Conservation (phyloP, 2,113 vertebrate species). For the Neolamprologus hecqui region DNA sequence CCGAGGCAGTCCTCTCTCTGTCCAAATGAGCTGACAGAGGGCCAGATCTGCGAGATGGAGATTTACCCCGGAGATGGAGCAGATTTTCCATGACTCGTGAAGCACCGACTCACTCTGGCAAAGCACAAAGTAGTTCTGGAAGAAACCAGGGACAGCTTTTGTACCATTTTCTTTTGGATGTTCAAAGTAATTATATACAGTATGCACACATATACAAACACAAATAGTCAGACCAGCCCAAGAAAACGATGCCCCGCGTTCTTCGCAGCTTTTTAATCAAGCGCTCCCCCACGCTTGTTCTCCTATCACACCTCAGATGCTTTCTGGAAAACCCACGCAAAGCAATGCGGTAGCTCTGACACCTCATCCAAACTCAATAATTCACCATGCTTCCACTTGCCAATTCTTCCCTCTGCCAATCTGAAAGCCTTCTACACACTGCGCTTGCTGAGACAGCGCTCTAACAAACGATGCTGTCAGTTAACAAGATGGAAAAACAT, state of each 20-base stretch:
- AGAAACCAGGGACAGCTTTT: constrained; percentile 26
- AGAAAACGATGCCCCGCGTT: constrained; percentile 6
- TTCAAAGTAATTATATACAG: constrained; percentile 35
- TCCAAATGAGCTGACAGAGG: constrained; percentile 88
- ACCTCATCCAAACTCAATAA: constrained; percentile 61
- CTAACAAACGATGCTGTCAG: constrained; percentile 69
- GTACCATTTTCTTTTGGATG: constrained; percentile 20
- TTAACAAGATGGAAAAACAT: constrained; percentile 69
- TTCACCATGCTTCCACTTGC: constrained; percentile 53
- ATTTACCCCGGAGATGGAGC: constrained; percentile 54
- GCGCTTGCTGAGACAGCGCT: constrained; percentile 56
- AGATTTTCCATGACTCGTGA: constrained; percentile 50
- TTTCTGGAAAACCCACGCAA: constrained; percentile 53
- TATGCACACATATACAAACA: constrained; percentile 3
- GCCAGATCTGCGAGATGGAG: constrained; percentile 79
- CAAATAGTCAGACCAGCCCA: constrained; percentile 29
- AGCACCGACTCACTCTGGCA: constrained; percentile 44
- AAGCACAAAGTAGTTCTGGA: constrained; percentile 10
- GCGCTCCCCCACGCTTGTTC: constrained; percentile 38
- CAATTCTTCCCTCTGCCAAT: constrained; percentile 55
- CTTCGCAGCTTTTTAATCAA: constrained; percentile 52
- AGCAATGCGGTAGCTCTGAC: constrained; percentile 39
- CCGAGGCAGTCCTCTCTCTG: constrained; percentile 64
- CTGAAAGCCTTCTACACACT: constrained; percentile 44
- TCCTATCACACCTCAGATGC: constrained; percentile 56